Base-by-base conservation (phyloP, 2,888 invertebrate species). In the Bombyx huttoni region DNA sequence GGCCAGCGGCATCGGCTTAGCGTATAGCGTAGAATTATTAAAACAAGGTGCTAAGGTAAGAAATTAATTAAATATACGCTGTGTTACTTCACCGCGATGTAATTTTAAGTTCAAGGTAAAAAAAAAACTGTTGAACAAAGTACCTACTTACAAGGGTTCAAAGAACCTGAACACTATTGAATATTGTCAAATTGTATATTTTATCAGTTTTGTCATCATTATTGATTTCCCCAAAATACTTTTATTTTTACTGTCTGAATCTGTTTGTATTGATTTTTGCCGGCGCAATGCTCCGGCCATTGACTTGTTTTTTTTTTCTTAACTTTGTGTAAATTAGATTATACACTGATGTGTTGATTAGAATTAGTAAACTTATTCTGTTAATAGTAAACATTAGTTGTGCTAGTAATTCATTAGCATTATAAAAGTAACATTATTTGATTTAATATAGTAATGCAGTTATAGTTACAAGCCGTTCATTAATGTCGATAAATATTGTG, bases 1-100 rank as follows among this genome's bases (percentile, higher is more conserved):
- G 50, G 93, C 93, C 13, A 91, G 92, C 50, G 94, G 94, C 53
- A 91, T 94, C 61, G 94, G 94, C 1, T 89, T 91, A 55, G 91
- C 92, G n/a, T 93, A 92, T 67, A 91, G 91, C 64, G 91, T 92
- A 62, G 93, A 94, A 68, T 73, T 94, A 49, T 85, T 94, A 55
- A 91, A 91, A 67, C 91, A 92, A 66, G 94, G 94, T 61, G 93
- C 92, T 34, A 94, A 93, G 90, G 94, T 94, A 81, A 78, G 76
- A 53, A 12, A 24, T 40, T 46, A 52, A 34, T 13, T 13, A 48
- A 51, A 48, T 52, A 47, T 51, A 45, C 50, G 51, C 52, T 53
- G 53, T 52, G 52, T 13, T 46, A 14, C 35, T 52, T 62, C 62
- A 54, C 56, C 53, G 54, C 49, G 14, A 61, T 62, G 59, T 68